These are phyloP conservation scores for Caenorhabditis sp. DNA, from an alignment of 2,888 invertebrate genomes.

Conservation along the genomic window DNA sequence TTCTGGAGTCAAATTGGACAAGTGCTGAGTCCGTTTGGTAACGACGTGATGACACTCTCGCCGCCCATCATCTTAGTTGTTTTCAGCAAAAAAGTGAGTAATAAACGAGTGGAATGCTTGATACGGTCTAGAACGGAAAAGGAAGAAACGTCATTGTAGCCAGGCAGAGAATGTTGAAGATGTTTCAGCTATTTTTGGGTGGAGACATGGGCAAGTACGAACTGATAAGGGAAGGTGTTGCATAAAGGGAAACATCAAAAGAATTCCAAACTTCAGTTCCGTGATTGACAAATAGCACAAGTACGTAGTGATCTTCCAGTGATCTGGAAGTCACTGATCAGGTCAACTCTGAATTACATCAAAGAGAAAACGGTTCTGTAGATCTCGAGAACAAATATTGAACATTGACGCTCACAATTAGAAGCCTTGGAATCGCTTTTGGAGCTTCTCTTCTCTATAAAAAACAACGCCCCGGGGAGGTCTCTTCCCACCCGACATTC, in stretches of 20 bases:
- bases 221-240: conserved; percentile 13
- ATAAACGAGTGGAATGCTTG: background rate
- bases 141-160: too few species aligned
- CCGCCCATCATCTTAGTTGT: conserved; percentile 43
- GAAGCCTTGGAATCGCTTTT: conserved; percentile 16
- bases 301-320: background rate
- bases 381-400: too few species aligned
- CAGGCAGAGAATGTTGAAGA: background rate
- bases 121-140: conserved; percentile 14
- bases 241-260: conserved; percentile 13
- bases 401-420: background rate
- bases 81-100: conserved; percentile 57
- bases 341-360: too few species aligned
- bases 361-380: too few species aligned
- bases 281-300: background rate
- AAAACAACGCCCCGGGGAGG: conserved; percentile 34
- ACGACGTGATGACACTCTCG: conserved; percentile 46
- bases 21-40: conserved; percentile 37
- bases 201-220: background rate
- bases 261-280: conserved; percentile 12
- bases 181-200: conserved; percentile 9
- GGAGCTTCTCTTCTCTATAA: conserved; percentile 30
- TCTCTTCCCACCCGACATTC: conserved; percentile 6
- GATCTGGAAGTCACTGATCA: background rate
- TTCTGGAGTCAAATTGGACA: conserved; percentile 35